Evolutionary conservation across 2,888 invertebrate genomes (phyloP).

Genomic region (Penaeus monodon): DNA sequence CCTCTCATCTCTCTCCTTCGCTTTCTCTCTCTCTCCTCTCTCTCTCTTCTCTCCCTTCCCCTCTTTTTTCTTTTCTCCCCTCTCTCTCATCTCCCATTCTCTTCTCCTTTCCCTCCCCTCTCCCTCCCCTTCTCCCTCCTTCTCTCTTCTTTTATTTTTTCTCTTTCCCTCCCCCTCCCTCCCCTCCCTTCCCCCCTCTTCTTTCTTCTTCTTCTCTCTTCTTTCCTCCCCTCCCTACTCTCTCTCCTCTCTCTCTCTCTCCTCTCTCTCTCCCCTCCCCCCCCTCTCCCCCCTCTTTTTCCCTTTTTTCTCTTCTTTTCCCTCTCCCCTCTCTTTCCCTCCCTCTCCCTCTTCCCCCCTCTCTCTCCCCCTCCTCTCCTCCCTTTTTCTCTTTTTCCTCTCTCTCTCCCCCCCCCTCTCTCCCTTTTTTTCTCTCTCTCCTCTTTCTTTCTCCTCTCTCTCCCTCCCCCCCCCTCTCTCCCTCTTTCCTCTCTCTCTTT

Average conservation of each 20-base stretch:
- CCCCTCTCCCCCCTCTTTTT: too few species aligned
- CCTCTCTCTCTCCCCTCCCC: not conserved
- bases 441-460: too few species aligned
- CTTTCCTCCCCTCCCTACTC: too few species aligned
- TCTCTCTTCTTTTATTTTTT: not conserved
- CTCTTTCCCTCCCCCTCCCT: not conserved
- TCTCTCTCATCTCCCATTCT: not conserved
- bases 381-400: too few species aligned
- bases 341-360: too few species aligned
- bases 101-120: not conserved
- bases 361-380: too few species aligned
- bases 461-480: too few species aligned
- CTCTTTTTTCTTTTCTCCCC: not conserved
- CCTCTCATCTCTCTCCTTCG: too few species aligned
- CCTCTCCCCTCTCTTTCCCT: too few species aligned
- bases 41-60: not conserved
- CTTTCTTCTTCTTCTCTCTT: not conserved
- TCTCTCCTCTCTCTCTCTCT: not conserved
- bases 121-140: not conserved
- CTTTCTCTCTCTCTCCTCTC: not conserved
- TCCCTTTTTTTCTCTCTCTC: too few species aligned
- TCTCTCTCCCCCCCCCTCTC: too few species aligned
- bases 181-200: not conserved
- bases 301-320: not conserved
- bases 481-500: too few species aligned